These are phyloP conservation scores for Zophobas morio DNA, from an alignment of 1,140 invertebrate species.

Conservation along the genomic window DNA sequence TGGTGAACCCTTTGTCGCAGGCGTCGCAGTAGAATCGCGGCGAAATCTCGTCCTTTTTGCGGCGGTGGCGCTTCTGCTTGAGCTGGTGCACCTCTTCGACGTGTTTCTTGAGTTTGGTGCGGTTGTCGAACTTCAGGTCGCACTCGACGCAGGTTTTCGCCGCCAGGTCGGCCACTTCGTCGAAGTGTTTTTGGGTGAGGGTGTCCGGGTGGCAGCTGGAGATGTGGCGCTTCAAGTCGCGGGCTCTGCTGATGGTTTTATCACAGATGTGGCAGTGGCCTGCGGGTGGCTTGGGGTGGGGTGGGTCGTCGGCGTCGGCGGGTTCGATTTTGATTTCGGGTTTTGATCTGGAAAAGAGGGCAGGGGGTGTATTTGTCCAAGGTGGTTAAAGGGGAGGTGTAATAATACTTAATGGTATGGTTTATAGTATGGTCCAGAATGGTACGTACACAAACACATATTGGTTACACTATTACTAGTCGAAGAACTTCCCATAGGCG, in stretches of 20 bases:
- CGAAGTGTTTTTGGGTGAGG: background rate
- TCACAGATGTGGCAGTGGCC: constrained; percentile 50
- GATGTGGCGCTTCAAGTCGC: constrained; percentile 49
- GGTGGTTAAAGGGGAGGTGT: background rate
- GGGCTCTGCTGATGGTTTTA: constrained; percentile 46
- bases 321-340: constrained; percentile 1
- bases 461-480: too few species aligned
- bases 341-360: constrained; percentile 22
- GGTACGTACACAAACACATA: too few species aligned
- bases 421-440: too few species aligned
- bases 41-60: constrained; percentile 54
- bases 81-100: constrained; percentile 60
- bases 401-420: background rate
- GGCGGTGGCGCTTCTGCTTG: constrained; percentile 43
- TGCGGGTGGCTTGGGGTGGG: background rate
- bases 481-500: too few species aligned
- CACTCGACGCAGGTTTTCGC: constrained; percentile 45
- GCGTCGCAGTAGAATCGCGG: constrained; percentile 57
- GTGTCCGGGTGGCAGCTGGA: constrained; percentile 26
- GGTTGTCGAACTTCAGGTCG: constrained; percentile 45
- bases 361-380: background rate
- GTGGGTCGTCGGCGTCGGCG: background rate
- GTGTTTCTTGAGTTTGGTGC: constrained; percentile 62
- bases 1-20: constrained; percentile 60
- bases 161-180: background rate